phyloP scores from a whole-genome alignment of 1,140 invertebrate genomes.

The Brachionus angularis region DNA sequence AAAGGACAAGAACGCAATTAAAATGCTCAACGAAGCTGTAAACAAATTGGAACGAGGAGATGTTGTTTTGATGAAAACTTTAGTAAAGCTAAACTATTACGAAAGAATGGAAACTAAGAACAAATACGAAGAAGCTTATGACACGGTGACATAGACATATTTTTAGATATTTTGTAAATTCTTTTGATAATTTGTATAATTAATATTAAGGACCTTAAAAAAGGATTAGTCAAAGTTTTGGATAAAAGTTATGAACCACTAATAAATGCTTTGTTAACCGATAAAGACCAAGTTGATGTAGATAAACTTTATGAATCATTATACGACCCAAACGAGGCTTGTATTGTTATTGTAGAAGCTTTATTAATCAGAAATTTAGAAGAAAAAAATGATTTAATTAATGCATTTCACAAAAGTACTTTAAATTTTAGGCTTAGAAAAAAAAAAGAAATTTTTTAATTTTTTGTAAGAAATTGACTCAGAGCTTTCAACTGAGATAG shows the following conservation, averaged over 20 bases:
- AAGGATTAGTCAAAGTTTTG: conserved; percentile 35
- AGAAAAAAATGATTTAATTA: neutral
- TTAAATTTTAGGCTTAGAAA: neutral
- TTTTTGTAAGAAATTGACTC: conserved; percentile 40
- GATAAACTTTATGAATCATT: conserved; percentile 38
- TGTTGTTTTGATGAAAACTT: conserved; percentile 42
- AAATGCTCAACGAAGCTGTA: conserved; percentile 42
- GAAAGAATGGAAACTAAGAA: conserved; percentile 44
- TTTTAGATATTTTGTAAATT: too few relatives aligned
- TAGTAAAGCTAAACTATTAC: conserved; percentile 21
- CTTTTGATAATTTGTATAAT: neutral
- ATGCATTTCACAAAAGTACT: neutral
- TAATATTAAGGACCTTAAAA: conserved; percentile 30
- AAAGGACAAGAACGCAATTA: conserved; percentile 11
- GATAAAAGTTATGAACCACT: conserved; percentile 37
- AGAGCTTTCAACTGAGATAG: conserved; percentile 4
- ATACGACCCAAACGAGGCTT: conserved; percentile 33
- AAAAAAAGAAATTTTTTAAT: too few relatives aligned
- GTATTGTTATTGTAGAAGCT: conserved; percentile 18
- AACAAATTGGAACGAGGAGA: conserved; percentile 32
- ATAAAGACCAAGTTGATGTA: conserved; percentile 14
- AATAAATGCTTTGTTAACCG: conserved; percentile 28
- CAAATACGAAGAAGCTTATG: conserved; percentile 37
- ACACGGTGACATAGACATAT: neutral
- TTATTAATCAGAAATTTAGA: neutral